Conservation (phyloP, 1,140 invertebrate genomes). For the Procambarus virginalis region DNA sequence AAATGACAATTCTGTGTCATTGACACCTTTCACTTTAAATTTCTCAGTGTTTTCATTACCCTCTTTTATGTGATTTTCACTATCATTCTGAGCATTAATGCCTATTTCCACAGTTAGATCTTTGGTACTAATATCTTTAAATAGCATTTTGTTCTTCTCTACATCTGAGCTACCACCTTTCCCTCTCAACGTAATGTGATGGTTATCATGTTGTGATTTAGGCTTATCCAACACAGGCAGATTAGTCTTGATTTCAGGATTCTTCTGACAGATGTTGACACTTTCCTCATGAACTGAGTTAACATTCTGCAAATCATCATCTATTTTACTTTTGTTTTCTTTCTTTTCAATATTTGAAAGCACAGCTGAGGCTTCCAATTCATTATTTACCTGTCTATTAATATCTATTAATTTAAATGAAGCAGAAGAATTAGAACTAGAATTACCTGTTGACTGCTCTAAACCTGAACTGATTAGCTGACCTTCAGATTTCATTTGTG, state of each 20-base stretch:
- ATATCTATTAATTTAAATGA: not conserved
- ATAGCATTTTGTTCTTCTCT: too few relatives aligned
- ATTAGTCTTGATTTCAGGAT: too few relatives aligned
- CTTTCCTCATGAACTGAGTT: not conserved
- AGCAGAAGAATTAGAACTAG: not conserved
- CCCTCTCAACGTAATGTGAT: too few relatives aligned
- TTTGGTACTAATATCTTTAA: too few relatives aligned
- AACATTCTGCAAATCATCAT: not conserved
- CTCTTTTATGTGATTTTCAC: not conserved
- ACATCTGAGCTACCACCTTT: too few relatives aligned
- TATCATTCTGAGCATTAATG: not conserved
- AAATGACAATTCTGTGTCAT: not conserved
- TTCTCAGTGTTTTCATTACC: not conserved
- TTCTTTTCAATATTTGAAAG: not conserved
- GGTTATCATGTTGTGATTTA: too few relatives aligned
- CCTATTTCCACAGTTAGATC: not conserved
- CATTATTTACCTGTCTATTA: not conserved
- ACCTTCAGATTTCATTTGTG: not conserved
- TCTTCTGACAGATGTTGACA: too few relatives aligned
- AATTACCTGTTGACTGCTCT: not conserved
- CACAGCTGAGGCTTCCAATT: not conserved
- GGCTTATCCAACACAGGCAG: too few relatives aligned
- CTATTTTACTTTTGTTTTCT: not conserved
- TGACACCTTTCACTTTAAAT: not conserved
- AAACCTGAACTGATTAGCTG: not conserved